These are phyloP conservation scores for Spatulosminthurus flaviceps DNA, from an alignment of 2,888 invertebrate genomes.

Conservation along the genomic window DNA sequence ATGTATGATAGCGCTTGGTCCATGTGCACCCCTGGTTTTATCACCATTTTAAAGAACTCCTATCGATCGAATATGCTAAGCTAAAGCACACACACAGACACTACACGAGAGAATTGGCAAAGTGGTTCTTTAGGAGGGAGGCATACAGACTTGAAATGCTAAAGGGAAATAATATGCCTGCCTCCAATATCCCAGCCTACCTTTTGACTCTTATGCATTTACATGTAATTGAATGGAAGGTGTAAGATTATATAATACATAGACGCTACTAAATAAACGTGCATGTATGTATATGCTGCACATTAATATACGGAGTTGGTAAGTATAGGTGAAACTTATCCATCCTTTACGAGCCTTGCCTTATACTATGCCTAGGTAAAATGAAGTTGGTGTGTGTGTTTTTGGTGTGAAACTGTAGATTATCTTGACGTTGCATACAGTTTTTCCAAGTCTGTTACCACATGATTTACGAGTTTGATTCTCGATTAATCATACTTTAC, in stretches of 20 bases:
- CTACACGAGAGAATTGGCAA: background rate
- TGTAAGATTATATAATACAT: too few relatives aligned
- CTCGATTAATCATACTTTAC: background rate
- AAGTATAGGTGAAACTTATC: too few relatives aligned
- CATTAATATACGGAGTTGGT: too few relatives aligned
- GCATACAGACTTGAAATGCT: too few relatives aligned
- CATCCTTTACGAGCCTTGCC: too few relatives aligned
- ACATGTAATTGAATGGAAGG: too few relatives aligned
- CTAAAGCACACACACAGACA: background rate
- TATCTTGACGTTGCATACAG: background rate
- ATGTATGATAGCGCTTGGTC: background rate
- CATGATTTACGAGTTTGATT: slow-evolving; percentile 18
- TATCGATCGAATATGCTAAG: slow-evolving; percentile 12
- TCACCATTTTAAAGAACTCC: background rate
- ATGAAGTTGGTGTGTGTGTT: background rate
- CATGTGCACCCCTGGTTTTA: slow-evolving; percentile 1
- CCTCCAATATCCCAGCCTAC: too few relatives aligned
- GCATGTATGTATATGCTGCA: too few relatives aligned
- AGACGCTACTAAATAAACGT: too few relatives aligned
- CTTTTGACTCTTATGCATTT: too few relatives aligned
- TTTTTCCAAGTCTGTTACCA: background rate
- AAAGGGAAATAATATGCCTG: too few relatives aligned
- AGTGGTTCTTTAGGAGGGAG: background rate
- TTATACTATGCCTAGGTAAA: background rate
- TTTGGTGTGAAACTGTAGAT: background rate